Conservation (phyloP, 2,113 vertebrate species). For the Anseranas semipalmata region DNA sequence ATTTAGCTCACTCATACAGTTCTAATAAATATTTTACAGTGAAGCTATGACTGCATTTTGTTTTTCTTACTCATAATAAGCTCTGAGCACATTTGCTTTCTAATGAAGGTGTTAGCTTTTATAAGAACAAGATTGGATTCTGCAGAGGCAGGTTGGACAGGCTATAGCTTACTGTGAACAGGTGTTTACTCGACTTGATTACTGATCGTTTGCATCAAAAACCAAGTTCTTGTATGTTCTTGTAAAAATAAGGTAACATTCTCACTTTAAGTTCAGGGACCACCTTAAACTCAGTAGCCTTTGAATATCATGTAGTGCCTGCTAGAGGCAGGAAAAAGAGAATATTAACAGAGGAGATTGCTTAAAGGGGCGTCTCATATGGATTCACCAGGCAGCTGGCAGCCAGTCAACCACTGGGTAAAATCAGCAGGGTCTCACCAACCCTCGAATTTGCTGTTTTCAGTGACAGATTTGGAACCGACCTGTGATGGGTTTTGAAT, state of each 20-base stretch:
- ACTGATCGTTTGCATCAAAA: not conserved
- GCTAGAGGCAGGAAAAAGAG: not conserved
- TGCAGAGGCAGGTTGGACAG: not conserved
- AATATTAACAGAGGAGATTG: not conserved
- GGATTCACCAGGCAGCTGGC: not conserved
- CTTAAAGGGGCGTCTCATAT: not conserved
- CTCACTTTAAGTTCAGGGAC: not conserved
- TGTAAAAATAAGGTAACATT: not conserved
- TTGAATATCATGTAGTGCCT: not conserved
- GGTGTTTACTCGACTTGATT: not conserved
- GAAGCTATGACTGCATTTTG: not conserved
- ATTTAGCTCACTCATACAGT: not conserved
- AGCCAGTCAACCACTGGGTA: not conserved
- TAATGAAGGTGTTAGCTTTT: not conserved
- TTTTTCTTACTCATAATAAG: not conserved
- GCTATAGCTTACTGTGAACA: not conserved
- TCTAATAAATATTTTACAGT: not conserved
- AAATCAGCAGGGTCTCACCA: not conserved
- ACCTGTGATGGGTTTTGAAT: not conserved
- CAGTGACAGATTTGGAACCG: not conserved
- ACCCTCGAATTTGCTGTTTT: not conserved
- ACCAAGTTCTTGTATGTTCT: not conserved
- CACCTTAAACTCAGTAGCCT: not conserved
- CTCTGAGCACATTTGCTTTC: not conserved
- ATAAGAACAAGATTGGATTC: not conserved